These are phyloP conservation scores for Meloidogyne hapla DNA, from an alignment of 1,140 invertebrate genomes.

Conservation along the genomic window DNA sequence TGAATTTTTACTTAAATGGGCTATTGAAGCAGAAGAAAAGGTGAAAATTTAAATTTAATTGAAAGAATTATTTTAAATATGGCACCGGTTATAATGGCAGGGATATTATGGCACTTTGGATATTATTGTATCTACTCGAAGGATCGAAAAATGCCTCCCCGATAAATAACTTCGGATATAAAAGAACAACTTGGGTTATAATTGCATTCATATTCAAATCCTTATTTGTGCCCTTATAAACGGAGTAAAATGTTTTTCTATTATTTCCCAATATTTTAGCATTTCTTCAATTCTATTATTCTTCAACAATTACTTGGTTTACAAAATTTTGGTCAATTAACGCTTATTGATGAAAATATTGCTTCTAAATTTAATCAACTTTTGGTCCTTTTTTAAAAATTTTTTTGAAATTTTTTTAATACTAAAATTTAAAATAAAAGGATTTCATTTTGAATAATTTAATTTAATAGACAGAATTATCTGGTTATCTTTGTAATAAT, in stretches of 20 bases:
- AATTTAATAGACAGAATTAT: slow-evolving; percentile 9
- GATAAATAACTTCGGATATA: too few species aligned
- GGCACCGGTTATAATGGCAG: too few species aligned
- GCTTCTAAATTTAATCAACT: slow-evolving; percentile 26
- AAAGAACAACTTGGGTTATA: too few species aligned
- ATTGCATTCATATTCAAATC: too few species aligned
- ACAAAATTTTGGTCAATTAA: slow-evolving; percentile 6
- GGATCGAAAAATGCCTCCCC: too few species aligned
- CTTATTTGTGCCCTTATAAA: too few species aligned
- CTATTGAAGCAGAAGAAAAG: slow-evolving; percentile 26
- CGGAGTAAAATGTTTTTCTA: too few species aligned
- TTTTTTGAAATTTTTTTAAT: not conserved
- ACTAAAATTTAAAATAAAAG: too few species aligned
- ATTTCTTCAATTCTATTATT: slow-evolving; percentile 58
- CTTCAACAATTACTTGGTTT: slow-evolving; percentile 48
- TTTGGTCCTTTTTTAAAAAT: slow-evolving; percentile 21
- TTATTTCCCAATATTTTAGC: not conserved
- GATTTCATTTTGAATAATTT: not conserved
- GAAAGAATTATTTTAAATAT: too few species aligned
- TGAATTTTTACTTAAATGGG: slow-evolving; percentile 35
- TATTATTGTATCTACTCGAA: too few species aligned
- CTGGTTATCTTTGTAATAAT: slow-evolving; percentile 20
- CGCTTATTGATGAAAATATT: slow-evolving; percentile 25
- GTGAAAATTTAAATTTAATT: slow-evolving; percentile 10
- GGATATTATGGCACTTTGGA: too few species aligned